Conservation (phyloP, 2,113 vertebrate genomes). For the Myodes glareolus region DNA sequence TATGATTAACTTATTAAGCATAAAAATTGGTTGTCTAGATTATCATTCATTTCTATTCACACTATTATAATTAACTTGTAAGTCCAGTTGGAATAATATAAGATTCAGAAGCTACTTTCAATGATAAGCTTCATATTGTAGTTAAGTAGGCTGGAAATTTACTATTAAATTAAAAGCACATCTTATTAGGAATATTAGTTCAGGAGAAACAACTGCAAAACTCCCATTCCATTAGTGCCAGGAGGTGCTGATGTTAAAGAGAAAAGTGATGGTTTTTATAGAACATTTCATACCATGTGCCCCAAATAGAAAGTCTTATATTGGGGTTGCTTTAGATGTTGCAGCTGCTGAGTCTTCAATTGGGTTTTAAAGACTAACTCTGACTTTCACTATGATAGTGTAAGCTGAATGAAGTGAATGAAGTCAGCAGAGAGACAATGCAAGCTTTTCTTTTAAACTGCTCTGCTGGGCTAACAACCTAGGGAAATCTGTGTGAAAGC, state of each 20-base stretch:
- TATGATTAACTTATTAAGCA: slow-evolving; percentile 33
- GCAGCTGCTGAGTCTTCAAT: slow-evolving; percentile 13
- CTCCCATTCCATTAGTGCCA: slow-evolving; percentile 28
- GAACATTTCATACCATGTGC: neutral
- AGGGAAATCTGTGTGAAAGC: neutral
- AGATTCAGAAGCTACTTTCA: slow-evolving; percentile 67
- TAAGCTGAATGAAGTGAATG: slow-evolving; percentile 47
- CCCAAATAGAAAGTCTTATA: slow-evolving; percentile 29
- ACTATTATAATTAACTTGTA: slow-evolving; percentile 73
- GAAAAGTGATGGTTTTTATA: slow-evolving; percentile 24
- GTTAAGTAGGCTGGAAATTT: slow-evolving; percentile 67
- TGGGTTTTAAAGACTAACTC: slow-evolving; percentile 38
- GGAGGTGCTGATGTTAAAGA: slow-evolving; percentile 36
- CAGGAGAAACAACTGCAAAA: slow-evolving; percentile 68
- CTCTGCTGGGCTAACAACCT: neutral
- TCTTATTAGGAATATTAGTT: slow-evolving; percentile 59
- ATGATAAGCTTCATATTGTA: slow-evolving; percentile 65
- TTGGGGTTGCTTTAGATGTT: slow-evolving; percentile 46
- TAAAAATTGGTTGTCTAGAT: slow-evolving; percentile 62
- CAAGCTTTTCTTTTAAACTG: slow-evolving; percentile 31
- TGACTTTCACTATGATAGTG: neutral
- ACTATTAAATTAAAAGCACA: slow-evolving; percentile 69
- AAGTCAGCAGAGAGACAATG: neutral
- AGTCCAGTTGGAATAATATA: slow-evolving; percentile 59
- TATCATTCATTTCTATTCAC: slow-evolving; percentile 61